Percentiles rank a stretch among this genome's conserved stretches.
Conservation (phyloP, 2,797 vertebrate species). For the Sebastes iracundus region DNA sequence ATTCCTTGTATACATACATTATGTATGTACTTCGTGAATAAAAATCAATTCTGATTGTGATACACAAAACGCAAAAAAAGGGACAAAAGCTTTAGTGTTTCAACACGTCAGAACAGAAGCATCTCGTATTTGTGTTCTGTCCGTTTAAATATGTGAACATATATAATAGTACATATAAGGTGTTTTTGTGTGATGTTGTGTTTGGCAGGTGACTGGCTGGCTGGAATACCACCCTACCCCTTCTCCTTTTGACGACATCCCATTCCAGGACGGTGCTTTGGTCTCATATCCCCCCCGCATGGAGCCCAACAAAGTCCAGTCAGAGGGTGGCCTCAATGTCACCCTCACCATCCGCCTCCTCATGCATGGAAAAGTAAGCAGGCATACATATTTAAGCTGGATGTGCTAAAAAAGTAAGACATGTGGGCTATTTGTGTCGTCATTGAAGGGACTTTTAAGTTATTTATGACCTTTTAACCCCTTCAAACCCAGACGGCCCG, state of each 20-base stretch:
- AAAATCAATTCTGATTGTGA: too few species aligned
- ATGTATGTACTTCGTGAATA: too few species aligned
- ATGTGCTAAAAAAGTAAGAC: neutral
- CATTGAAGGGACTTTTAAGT: neutral
- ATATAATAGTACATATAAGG: neutral
- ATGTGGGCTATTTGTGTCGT: neutral
- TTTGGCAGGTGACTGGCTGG: conserved; percentile 81
- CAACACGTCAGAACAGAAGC: neutral
- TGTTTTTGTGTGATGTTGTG: conserved; percentile 8
- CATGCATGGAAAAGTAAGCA: conserved; percentile 90
- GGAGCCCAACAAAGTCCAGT: conserved; percentile 93
- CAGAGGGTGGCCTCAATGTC: conserved; percentile 96
- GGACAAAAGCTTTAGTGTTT: neutral
- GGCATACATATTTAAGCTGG: neutral
- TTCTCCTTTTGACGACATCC: conserved; percentile 72
- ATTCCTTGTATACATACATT: too few species aligned
- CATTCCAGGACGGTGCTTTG: conserved; percentile 58
- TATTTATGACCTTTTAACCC: too few species aligned
- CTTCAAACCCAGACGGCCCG: too few species aligned
- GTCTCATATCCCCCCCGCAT: conserved; percentile 79
- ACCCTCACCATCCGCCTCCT: conserved; percentile 94
- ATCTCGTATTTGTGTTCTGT: neutral
- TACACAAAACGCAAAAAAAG: neutral
- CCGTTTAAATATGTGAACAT: neutral
- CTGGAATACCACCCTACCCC: conserved; percentile 70